These are phyloP conservation scores for Anastrepha ludens DNA, from an alignment of 1,140 invertebrate genomes.

Conservation along the genomic window DNA sequence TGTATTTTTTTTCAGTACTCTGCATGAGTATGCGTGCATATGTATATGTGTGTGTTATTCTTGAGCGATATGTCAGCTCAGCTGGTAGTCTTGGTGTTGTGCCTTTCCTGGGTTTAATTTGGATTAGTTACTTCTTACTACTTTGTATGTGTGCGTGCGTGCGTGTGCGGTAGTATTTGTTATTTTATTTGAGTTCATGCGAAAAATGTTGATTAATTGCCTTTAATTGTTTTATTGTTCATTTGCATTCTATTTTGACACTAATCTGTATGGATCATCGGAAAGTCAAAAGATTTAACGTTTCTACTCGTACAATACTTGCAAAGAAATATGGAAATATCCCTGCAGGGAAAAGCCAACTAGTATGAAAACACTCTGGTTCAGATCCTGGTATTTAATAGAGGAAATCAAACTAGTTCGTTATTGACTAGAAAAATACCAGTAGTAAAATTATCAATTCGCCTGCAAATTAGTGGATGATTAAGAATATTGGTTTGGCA, in stretches of 20 bases:
- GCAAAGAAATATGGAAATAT: neutral
- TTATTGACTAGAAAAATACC: no score
- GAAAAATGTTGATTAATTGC: conserved; percentile 48
- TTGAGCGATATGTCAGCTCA: conserved; percentile 60
- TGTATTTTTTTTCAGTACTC: conserved; percentile 59
- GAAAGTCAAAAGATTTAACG: conserved; percentile 31
- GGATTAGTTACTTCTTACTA: conserved; percentile 38
- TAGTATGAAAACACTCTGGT: no score
- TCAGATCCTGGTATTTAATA: no score
- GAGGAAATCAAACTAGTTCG: no score
- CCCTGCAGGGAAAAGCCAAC: no score
- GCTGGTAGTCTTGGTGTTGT: conserved; percentile 68
- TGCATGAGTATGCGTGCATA: neutral
- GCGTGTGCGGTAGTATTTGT: neutral
- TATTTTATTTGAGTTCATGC: conserved; percentile 37
- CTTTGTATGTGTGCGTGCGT: neutral
- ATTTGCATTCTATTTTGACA: conserved; percentile 46
- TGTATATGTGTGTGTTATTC: conserved; percentile 57
- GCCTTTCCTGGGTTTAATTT: conserved; percentile 58
- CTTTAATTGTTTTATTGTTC: conserved; percentile 51
- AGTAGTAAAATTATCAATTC: no score
- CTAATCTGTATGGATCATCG: conserved; percentile 48
- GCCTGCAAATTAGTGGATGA: neutral
- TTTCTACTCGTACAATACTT: neutral
- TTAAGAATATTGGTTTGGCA: no score